A percentile compares a stretch with the other conserved stretches of the same genome.
Conservation (phyloP, 2,113 vertebrate species). For the Elaphurus davidianus region DNA sequence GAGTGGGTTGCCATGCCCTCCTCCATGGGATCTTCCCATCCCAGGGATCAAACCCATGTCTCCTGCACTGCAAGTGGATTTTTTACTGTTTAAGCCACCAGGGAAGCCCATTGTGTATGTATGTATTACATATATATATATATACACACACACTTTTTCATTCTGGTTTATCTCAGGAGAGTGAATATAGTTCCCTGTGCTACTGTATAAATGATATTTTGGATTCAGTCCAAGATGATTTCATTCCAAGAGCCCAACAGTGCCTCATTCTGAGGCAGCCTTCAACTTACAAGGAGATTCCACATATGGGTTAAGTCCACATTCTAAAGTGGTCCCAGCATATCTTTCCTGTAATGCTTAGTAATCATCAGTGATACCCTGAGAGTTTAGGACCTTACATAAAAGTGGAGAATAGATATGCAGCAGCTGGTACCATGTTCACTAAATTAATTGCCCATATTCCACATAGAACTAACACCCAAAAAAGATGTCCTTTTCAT, state of each 20-base stretch:
- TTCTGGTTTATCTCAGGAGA: no score
- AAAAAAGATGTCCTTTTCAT: not conserved
- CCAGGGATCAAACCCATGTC: not conserved
- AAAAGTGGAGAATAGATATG: constrained; percentile 33
- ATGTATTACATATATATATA: not conserved
- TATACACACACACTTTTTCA: no score
- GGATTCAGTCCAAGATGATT: not conserved
- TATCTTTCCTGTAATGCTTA: constrained; percentile 13
- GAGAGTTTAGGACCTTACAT: constrained; percentile 41
- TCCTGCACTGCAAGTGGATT: not conserved
- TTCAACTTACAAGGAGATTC: not conserved
- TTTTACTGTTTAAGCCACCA: not conserved
- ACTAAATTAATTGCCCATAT: not conserved
- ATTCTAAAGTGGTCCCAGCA: not conserved
- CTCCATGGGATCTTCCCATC: not conserved
- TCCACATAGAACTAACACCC: not conserved
- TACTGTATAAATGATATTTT: not conserved
- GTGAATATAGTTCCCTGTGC: no score
- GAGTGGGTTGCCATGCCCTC: not conserved
- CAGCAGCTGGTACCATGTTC: not conserved
- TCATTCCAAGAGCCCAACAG: not conserved
- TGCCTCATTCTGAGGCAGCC: not conserved
- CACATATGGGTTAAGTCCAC: not conserved
- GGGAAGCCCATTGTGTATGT: not conserved
- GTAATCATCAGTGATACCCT: not conserved